Base-by-base conservation (phyloP, 2,797 vertebrate species). In the Peromyscus aztecus region DNA sequence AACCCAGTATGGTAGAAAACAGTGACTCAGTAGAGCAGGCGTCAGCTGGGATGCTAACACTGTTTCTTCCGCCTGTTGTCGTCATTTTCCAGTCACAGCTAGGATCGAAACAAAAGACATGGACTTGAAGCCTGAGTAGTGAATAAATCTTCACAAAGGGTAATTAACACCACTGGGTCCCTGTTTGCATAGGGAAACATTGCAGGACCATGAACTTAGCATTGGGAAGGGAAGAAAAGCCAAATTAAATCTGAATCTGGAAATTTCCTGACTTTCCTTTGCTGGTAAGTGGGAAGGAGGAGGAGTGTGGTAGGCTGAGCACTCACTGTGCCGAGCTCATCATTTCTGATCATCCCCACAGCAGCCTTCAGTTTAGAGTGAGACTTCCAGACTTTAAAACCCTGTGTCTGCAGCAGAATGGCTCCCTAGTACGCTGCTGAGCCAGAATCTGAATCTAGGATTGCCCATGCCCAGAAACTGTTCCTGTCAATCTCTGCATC, bases 331-430 rank as follows among this genome's bases (percentile, higher is more conserved):
- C 63, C 21, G 23, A 83, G 63, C 27, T 76, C 75, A 59, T 90
- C 69, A 14, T 49, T 21, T 85, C 31, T 67, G 37, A 21, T 27
- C 29, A 13, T 5, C 65, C 11, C 92, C 63, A 63, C n/a, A 80
- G 92, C 49, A 84, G 37, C 49, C 76, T 76, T 92, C 82, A 57
- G 77, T 85, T 89, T 92, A 84, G 31, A 90, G 7, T 81, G 77
- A 77, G 61, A 49, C 40, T 86, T 81, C 69, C 49, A 93, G 84
- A 84, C 80, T 43, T 73, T 88, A 85, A 78, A 43, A n/a, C 81
- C 91, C 67, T 63, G 37, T 92, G 57, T 46, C 61, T 19, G 24
- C 34, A 91, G 24, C 67, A 91, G 67, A 27, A 87, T 19, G 93
- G 34, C n/a, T 71, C 88, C 7, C 43, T 69, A 13, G 3, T 14